Evolutionary conservation across 1,140 invertebrate species (phyloP).

Genomic region (Leptopilina boulardi): DNA sequence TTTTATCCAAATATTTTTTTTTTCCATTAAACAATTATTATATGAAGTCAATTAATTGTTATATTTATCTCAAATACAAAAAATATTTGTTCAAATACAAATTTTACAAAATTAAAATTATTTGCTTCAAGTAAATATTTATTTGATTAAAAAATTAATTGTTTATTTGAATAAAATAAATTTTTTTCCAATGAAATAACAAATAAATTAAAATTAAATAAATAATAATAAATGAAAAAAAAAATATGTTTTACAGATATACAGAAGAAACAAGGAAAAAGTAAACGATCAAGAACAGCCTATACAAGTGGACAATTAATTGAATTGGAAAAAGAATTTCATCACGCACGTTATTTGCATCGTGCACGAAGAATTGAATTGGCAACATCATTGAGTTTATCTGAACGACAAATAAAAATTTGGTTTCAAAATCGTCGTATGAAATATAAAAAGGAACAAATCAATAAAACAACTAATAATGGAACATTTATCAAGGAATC

Average conservation of each 20-base stretch:
- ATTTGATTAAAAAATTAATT: no score
- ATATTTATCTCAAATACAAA: no score
- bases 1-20: no score
- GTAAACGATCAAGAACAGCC: conserved; percentile 68
- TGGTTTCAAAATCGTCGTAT: conserved; percentile 87
- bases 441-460: conserved; percentile 80
- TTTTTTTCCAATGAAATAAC: no score
- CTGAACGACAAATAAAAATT: conserved; percentile 92
- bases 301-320: conserved; percentile 88
- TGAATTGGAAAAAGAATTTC: conserved; percentile 88
- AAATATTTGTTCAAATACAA: no score
- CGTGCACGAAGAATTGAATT: conserved; percentile 75
- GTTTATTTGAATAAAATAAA: no score
- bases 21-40: no score
- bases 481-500: background rate
- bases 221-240: no score
- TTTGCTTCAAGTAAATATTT: no score
- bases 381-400: conserved; percentile 82
- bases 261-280: background rate
- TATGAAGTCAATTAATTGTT: no score
- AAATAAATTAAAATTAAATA: no score
- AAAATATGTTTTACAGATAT: background rate
- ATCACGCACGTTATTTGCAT: conserved; percentile 81
- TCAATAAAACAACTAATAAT: background rate
- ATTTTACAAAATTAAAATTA: no score